These are phyloP conservation scores for Myripristis jacobus DNA, from an alignment of 2,797 vertebrate species.

Conservation along the genomic window DNA sequence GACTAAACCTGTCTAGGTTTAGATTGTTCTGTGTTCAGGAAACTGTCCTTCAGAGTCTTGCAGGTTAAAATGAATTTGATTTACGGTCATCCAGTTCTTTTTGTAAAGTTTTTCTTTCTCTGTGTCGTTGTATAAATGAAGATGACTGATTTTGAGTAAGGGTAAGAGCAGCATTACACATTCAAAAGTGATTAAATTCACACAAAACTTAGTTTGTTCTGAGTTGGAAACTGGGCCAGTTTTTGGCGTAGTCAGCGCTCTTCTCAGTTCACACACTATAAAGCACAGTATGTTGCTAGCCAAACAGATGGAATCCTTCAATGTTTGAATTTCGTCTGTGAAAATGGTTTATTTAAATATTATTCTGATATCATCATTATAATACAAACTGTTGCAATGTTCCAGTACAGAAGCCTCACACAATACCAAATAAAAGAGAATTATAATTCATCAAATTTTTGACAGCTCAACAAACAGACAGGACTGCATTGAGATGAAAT, in stretches of 20 bases:
- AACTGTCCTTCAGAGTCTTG: background rate
- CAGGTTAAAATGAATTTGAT: background rate
- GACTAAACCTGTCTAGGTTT: background rate
- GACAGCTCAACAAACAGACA: conserved; percentile 78
- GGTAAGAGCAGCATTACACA: conserved; percentile 16
- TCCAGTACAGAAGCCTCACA: conserved; percentile 79
- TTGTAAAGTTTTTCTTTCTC: background rate
- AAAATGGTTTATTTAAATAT: conserved; percentile 83
- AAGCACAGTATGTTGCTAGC: conserved; percentile 36
- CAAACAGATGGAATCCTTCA: conserved; percentile 66
- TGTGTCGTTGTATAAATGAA: conserved; percentile 4
- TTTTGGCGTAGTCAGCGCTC: conserved; percentile 39
- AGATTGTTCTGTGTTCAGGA: background rate
- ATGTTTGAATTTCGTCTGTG: conserved; percentile 77
- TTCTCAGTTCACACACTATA: conserved; percentile 4
- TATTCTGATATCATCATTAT: conserved; percentile 79
- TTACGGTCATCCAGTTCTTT: background rate
- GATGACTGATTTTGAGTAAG: background rate
- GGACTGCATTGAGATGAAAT: conserved; percentile 71
- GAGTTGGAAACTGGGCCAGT: conserved; percentile 36
- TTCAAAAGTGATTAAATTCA: conserved; percentile 31
- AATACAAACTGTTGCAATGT: conserved; percentile 81
- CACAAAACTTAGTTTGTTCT: conserved; percentile 30
- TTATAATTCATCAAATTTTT: conserved; percentile 68
- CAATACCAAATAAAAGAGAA: conserved; percentile 76